Evolutionary conservation across 2,113 vertebrate species (phyloP), one percentile per base, ranked within the genome.

Genomic region (Reinhardtius hippoglossoides): DNA sequence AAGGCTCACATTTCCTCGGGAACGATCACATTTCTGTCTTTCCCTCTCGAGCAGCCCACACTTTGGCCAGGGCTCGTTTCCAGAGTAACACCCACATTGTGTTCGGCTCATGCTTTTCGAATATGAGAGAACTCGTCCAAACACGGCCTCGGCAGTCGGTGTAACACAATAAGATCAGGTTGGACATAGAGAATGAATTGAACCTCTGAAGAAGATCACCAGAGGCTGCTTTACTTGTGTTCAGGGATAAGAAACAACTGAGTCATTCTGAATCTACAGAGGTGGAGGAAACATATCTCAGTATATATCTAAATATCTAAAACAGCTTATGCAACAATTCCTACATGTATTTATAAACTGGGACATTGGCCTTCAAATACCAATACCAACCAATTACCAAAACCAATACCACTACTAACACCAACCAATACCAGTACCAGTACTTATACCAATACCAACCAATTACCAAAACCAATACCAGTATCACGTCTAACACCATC

Each of bases 41-140:
- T 56, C 71, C 35, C 35, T 66, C 59, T 50, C 69, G 23, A 14
- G n/a, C 78, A 71, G 27, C 84, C 89, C 84, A 85, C 87, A 82
- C 82, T 67, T 67, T 55, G 42, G 64, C 58, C 71, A 58, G 27
- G 46, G 31, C 74, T 69, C 40, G 14, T 68, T 21, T 7, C 24
- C 35, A 37, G 35, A 58, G 52, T 76, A 74, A 77, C 42, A 26
- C 82, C 74, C 81, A 86, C 87, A 57, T 69, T 67, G 52, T 82
- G 65, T 10, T 48, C 61, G 10, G 18, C 42, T 81, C 60, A 35
- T 24, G 66, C 59, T 58, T 58, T 87, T 20, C 20, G 72, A 31
- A 72, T 40, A n/a, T 26, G 59, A 62, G 59, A 35, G 20, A 52
- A 71, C 35, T 37, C 35, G 44, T 67, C 16, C 10, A 70, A 70